A percentile compares a stretch with the other conserved stretches of the same genome.
These are phyloP conservation scores for Mobula birostris DNA, from an alignment of 2,113 vertebrate species.

Conservation along the genomic window DNA sequence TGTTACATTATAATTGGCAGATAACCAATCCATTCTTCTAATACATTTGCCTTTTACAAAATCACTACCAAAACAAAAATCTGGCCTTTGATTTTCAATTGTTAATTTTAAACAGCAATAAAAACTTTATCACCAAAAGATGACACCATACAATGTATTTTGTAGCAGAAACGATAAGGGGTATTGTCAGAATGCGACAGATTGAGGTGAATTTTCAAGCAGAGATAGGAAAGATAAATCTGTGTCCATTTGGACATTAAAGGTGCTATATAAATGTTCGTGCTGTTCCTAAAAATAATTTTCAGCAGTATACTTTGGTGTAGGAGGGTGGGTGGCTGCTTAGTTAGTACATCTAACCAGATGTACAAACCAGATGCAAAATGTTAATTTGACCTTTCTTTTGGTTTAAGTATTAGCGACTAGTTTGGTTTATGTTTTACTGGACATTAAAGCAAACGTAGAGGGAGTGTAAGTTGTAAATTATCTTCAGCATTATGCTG, in stretches of 20 bases:
- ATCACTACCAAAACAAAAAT: not conserved
- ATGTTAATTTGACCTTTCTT: not conserved
- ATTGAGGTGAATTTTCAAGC: not conserved
- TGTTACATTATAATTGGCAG: not conserved
- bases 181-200: not conserved
- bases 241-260: not conserved
- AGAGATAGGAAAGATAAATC: not conserved
- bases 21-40: not conserved
- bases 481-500: not conserved
- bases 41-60: not conserved
- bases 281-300: not conserved
- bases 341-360: not conserved
- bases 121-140: not conserved
- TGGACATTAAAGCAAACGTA: not conserved
- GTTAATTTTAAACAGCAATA: not conserved
- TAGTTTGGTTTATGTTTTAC: not conserved
- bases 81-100: not conserved
- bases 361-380: not conserved
- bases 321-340: not conserved
- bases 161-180: not conserved
- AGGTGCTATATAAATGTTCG: not conserved
- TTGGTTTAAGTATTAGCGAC: not conserved
- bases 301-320: not conserved
- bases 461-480: not conserved
- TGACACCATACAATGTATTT: not conserved